Base-by-base conservation (phyloP, 2,797 vertebrate genomes). In the Cirrhinus molitorella region DNA sequence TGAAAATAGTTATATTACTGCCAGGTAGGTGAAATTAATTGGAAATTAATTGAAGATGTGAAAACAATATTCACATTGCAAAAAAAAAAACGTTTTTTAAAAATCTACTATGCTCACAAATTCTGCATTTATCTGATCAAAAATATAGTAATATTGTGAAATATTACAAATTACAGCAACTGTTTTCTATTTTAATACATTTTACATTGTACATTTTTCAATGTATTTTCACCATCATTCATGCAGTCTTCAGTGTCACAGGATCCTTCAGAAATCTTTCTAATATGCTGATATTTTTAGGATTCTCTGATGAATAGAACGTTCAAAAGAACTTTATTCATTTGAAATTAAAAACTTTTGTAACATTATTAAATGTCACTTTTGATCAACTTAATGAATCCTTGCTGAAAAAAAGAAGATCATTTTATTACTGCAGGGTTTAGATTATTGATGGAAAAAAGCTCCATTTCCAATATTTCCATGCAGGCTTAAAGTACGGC, bases 351-450 rank as follows among this genome's bases (percentile, higher is more conserved):
- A 70, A 70, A 68, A 5, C 11, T 68, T 40, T 7, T 40, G 8
- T 40, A 40, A 40, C 40, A 40, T 40, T 40, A 9, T 40, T 34
- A 40, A 40, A 40, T 40, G 3, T 16, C 2, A 43, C 4, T 43
- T 70, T 66, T 19, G 9, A 45, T 70, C 67, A 25, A 47, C 17
- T 45, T 5, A 70, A 47, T 25, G 7, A 7, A 17, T 17, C 5
- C 7, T 45, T 25, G 14, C n/a, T 45, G 0, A 59, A 25, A 61
- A 11, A 3, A 11, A 19, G 7, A 7, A 3, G 2, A 8, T 34
- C 4, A 65, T 66, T 37, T 21, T 37, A 40, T n/a, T 43, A 68
- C 37, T 45, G 66, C 66, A 23, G 11, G 71, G 71, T 74, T 72
- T 31, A 49, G 14, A 28, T 73, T 51, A 55, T 14, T 55, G 19